Evolutionary conservation across 2,113 vertebrate species (phyloP).

Genomic region (Merops nubicus): DNA sequence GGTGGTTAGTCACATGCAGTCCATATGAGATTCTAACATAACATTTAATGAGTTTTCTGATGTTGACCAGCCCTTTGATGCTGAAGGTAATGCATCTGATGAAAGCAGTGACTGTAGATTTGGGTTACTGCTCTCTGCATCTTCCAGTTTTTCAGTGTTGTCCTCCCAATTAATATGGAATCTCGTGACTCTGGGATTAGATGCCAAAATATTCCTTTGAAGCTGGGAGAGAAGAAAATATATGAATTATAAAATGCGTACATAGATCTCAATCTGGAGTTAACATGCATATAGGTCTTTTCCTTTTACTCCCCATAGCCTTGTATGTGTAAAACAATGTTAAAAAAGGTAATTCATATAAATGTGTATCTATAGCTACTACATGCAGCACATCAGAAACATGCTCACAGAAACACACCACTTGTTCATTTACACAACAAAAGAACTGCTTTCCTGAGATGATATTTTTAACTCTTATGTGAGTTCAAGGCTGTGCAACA

Average conservation of each 20-base stretch:
- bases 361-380: background rate
- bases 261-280: background rate
- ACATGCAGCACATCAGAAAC: background rate
- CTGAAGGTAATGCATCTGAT: slow-evolving; percentile 82
- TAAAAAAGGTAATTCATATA: background rate
- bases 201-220: slow-evolving; percentile 87
- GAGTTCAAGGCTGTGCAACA: background rate
- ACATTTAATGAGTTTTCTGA: slow-evolving; percentile 85
- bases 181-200: slow-evolving; percentile 85
- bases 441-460: background rate
- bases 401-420: background rate
- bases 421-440: background rate
- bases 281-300: background rate
- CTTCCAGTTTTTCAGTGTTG: slow-evolving; percentile 85
- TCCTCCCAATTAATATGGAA: slow-evolving; percentile 89
- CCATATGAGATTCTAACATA: slow-evolving; percentile 87
- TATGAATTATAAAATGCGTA: background rate
- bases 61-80: slow-evolving; percentile 84
- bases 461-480: background rate
- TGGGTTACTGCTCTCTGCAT: slow-evolving; percentile 83
- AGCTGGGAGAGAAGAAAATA: slow-evolving; percentile 73
- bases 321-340: background rate
- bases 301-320: background rate
- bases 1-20: slow-evolving; percentile 83
- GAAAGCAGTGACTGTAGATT: slow-evolving; percentile 84